A percentile compares a stretch with the other conserved stretches of the same genome.
Evolutionary conservation across 2,797 vertebrate species (phyloP).

Genomic region (Pterois miles): DNA sequence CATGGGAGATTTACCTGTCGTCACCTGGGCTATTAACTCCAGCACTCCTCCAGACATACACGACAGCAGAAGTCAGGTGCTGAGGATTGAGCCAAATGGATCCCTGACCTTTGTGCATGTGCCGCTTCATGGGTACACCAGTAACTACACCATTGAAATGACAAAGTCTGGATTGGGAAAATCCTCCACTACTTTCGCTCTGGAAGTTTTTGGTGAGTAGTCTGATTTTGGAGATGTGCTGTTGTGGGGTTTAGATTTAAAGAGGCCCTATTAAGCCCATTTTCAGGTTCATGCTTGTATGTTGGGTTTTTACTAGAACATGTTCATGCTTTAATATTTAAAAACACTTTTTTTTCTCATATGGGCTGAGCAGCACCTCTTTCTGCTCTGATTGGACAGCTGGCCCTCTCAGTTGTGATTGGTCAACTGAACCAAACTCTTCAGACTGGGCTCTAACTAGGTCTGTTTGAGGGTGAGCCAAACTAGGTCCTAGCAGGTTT

Average conservation of each 20-base stretch:
- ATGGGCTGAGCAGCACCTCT: too few species aligned
- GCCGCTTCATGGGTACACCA: conserved; percentile 15
- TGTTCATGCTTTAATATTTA: too few species aligned
- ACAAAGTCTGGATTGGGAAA: conserved; percentile 57
- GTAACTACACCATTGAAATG: conserved; percentile 68
- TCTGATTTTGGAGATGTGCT: neutral
- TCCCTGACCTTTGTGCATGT: conserved; percentile 75
- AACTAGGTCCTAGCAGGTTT: too few species aligned
- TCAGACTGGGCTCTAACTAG: too few species aligned
- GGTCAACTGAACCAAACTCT: too few species aligned
- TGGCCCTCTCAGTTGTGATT: too few species aligned
- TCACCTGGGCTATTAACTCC: conserved; percentile 64
- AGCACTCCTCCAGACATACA: conserved; percentile 17
- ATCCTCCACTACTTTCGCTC: conserved; percentile 46
- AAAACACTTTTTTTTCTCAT: too few species aligned
- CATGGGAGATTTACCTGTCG: conserved; percentile 48
- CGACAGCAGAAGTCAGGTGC: neutral
- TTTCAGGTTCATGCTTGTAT: too few species aligned
- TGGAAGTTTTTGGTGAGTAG: conserved; percentile 79
- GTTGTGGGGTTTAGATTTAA: neutral
- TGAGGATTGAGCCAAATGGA: conserved; percentile 61
- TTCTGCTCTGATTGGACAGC: too few species aligned
- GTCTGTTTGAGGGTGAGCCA: too few species aligned
- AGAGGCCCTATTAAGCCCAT: neutral
- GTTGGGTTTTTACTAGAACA: too few species aligned